These are phyloP conservation scores for Alexandromys oeconomus DNA, from an alignment of 2,797 vertebrate species.

Conservation along the genomic window DNA sequence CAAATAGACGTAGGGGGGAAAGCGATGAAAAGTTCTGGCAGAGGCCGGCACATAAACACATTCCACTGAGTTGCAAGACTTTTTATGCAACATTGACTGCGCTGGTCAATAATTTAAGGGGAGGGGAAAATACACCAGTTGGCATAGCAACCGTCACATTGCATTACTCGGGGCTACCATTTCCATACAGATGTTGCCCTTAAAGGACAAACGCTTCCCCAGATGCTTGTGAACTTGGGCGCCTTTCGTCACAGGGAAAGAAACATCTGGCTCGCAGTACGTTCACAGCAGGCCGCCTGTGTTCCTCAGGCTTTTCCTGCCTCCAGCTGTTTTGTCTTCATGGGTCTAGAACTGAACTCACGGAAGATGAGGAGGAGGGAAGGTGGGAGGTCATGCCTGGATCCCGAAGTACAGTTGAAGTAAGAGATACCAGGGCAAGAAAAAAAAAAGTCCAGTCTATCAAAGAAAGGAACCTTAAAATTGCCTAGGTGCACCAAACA, in stretches of 20 bases:
- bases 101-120: constrained; percentile 85
- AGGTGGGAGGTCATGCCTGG: background rate
- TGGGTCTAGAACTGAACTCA: constrained; percentile 56
- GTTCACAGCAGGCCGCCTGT: constrained; percentile 56
- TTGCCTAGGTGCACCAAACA: background rate
- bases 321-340: constrained; percentile 42
- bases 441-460: background rate
- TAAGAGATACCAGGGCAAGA: background rate
- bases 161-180: constrained; percentile 81
- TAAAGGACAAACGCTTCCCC: constrained; percentile 82
- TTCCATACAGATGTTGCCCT: constrained; percentile 85
- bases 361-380: background rate
- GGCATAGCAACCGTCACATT: constrained; percentile 88
- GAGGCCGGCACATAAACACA: constrained; percentile 69
- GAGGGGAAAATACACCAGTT: constrained; percentile 79
- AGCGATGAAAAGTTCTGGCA: constrained; percentile 78
- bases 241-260: constrained; percentile 80
- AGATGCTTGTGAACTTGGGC: constrained; percentile 78
- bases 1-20: constrained; percentile 36
- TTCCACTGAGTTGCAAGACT: constrained; percentile 79
- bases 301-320: constrained; percentile 40
- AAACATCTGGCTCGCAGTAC: constrained; percentile 82
- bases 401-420: background rate
- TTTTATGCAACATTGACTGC: constrained; percentile 83
- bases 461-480: background rate